A percentile compares a stretch with the other conserved stretches of the same genome.
phyloP scores from a whole-genome alignment of 2,888 invertebrate genomes.

The Orthosia gracilis region DNA sequence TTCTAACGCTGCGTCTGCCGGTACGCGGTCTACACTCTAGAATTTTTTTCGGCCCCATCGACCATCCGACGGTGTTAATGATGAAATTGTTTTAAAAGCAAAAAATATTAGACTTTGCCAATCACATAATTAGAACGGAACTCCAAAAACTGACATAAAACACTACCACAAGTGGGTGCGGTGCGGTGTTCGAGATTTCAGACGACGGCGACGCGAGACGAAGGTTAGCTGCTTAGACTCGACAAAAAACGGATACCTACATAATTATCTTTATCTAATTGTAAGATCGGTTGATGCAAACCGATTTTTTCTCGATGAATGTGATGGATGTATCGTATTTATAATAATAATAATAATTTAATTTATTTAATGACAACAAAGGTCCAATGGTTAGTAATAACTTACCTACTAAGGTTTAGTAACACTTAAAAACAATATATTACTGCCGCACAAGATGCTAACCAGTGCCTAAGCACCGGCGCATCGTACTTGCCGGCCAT shows the following conservation, averaged over 20 bases:
- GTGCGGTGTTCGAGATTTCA: conserved; percentile 65
- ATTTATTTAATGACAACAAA: too few relatives aligned
- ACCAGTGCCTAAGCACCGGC: too few relatives aligned
- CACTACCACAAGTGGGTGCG: conserved; percentile 56
- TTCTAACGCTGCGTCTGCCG: too few relatives aligned
- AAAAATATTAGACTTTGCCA: neutral
- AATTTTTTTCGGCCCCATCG: too few relatives aligned
- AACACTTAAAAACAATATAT: too few relatives aligned
- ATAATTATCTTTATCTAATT: conserved; percentile 61
- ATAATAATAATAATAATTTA: too few relatives aligned
- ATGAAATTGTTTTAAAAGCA: neutral
- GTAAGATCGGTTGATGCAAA: conserved; percentile 43
- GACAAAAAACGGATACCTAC: conserved; percentile 57
- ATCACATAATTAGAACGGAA: conserved; percentile 17
- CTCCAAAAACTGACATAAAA: conserved; percentile 31
- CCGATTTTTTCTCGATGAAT: conserved; percentile 22
- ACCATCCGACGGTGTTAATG: neutral
- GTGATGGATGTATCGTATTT: too few relatives aligned
- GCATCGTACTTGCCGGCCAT: too few relatives aligned
- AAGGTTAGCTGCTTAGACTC: conserved; percentile 60
- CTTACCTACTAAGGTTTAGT: too few relatives aligned
- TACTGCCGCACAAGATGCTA: too few relatives aligned
- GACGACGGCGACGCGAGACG: conserved; percentile 44
- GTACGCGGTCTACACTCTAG: too few relatives aligned
- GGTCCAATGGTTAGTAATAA: too few relatives aligned